A percentile compares a stretch with the other conserved stretches of the same genome.
Evolutionary conservation across 2,888 invertebrate genomes (phyloP).

Genomic region (Diachrysia chrysitis): DNA sequence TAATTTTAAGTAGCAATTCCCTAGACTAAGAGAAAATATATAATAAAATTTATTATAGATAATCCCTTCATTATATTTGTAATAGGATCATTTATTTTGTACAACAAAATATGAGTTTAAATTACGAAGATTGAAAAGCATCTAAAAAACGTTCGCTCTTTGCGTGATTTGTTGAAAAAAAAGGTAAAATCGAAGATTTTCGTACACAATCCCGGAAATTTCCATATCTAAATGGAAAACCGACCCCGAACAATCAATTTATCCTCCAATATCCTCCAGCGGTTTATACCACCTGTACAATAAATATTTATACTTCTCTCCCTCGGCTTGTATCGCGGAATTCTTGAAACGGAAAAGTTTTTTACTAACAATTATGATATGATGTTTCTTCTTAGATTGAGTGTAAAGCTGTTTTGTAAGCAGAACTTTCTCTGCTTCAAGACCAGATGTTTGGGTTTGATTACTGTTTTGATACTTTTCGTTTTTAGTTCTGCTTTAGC

Average conservation of each 20-base stretch:
- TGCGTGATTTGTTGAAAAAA: conserved; percentile 84
- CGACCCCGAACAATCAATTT: conserved; percentile 89
- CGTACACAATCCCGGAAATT: conserved; percentile 88
- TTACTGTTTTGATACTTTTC: background rate
- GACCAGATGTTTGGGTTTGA: background rate
- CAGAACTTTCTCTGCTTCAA: background rate
- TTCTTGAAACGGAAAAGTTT: conserved; percentile 66
- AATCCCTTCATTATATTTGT: background rate
- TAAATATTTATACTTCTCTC: conserved; percentile 87
- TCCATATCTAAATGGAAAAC: conserved; percentile 90
- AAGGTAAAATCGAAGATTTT: conserved; percentile 87
- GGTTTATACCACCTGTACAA: conserved; percentile 89
- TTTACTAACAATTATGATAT: conserved; percentile 53
- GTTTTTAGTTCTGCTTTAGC: background rate
- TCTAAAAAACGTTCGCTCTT: conserved; percentile 69
- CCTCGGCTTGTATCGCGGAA: conserved; percentile 81
- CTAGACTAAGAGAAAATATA: background rate
- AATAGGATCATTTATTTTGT: background rate
- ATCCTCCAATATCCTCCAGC: conserved; percentile 88
- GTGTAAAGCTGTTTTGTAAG: background rate
- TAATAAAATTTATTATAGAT: background rate
- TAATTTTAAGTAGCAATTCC: background rate
- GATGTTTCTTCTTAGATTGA: conserved; percentile 35
- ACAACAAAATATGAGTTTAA: conserved; percentile 39
- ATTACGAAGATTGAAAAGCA: conserved; percentile 64